These are phyloP conservation scores for Rotaria sp. DNA, from an alignment of 2,888 invertebrate species.

Conservation along the genomic window DNA sequence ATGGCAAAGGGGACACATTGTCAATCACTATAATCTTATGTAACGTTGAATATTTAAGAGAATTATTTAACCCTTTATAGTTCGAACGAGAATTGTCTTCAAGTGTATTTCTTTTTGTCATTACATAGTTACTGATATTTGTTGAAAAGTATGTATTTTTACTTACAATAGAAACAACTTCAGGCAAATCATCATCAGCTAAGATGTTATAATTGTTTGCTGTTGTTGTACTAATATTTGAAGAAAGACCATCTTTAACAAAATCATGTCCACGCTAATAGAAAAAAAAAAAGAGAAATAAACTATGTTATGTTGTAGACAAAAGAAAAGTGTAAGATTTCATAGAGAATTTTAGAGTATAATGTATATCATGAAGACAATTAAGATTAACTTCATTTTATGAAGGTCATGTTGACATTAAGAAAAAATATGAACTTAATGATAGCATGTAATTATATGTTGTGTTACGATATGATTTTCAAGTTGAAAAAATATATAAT, in stretches of 20 bases:
- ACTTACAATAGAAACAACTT: neutral
- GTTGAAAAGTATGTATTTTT: neutral
- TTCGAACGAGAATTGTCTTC: no score
- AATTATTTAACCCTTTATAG: no score
- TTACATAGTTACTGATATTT: neutral
- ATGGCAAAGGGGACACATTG: neutral
- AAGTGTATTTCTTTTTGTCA: no score
- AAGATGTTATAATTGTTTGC: neutral
- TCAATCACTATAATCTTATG: neutral
- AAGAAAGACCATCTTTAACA: neutral
- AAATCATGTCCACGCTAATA: neutral
- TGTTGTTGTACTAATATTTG: neutral
- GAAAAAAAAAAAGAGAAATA: neutral
- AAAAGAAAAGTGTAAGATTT: neutral
- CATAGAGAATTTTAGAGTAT: neutral
- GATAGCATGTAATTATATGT: no score
- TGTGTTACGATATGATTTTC: no score
- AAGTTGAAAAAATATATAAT: no score
- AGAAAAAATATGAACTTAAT: no score
- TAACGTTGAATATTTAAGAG: neutral
- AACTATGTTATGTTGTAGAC: no score
- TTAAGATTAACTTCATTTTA: no score
- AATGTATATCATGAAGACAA: neutral
- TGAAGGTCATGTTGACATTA: no score
- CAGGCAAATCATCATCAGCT: neutral